A percentile compares a stretch with the other conserved stretches of the same genome.
phyloP scores from a whole-genome alignment of 2,888 invertebrate species.

The Platycnemis pennipes region DNA sequence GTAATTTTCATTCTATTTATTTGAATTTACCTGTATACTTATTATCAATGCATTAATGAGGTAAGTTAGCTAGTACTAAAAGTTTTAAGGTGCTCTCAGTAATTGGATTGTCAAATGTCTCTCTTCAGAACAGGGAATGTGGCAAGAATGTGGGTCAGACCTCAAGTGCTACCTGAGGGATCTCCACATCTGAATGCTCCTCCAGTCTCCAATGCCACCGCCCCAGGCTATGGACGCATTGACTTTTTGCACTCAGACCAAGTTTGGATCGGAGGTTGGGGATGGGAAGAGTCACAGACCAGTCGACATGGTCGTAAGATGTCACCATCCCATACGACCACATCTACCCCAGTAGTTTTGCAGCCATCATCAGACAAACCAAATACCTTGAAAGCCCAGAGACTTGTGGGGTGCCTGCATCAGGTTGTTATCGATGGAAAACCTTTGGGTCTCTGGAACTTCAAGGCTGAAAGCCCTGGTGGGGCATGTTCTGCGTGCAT shows the following conservation, averaged over 20 bases:
- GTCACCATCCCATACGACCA: slow-evolving; percentile 49
- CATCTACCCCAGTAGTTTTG: slow-evolving; percentile 57
- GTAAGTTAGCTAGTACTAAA: too few relatives aligned
- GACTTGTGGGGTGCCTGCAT: slow-evolving; percentile 90
- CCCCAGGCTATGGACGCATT: slow-evolving; percentile 83
- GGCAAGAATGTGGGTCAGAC: slow-evolving; percentile 85
- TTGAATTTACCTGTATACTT: too few relatives aligned
- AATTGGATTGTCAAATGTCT: neutral
- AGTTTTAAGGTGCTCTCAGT: too few relatives aligned
- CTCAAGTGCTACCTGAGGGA: slow-evolving; percentile 80
- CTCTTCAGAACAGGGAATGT: slow-evolving; percentile 83
- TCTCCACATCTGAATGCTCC: slow-evolving; percentile 76
- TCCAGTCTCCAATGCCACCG: slow-evolving; percentile 80
- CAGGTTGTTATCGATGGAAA: slow-evolving; percentile 88
- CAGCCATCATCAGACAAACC: slow-evolving; percentile 78
- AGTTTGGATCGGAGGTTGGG: slow-evolving; percentile 82
- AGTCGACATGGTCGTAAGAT: slow-evolving; percentile 11
- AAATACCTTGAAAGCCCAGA: slow-evolving; percentile 78
- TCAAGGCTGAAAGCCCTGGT: slow-evolving; percentile 84
- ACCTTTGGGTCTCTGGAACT: slow-evolving; percentile 94
- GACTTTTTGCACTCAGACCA: slow-evolving; percentile 80
- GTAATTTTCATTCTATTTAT: too few relatives aligned
- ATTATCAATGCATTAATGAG: too few relatives aligned
- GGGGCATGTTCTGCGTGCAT: slow-evolving; percentile 89
- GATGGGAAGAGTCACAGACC: slow-evolving; percentile 48